Base-by-base conservation (phyloP, 30 jellyfish, hydroid and myxozoan species). In the Hydractinia symbiolongicarpus region DNA sequence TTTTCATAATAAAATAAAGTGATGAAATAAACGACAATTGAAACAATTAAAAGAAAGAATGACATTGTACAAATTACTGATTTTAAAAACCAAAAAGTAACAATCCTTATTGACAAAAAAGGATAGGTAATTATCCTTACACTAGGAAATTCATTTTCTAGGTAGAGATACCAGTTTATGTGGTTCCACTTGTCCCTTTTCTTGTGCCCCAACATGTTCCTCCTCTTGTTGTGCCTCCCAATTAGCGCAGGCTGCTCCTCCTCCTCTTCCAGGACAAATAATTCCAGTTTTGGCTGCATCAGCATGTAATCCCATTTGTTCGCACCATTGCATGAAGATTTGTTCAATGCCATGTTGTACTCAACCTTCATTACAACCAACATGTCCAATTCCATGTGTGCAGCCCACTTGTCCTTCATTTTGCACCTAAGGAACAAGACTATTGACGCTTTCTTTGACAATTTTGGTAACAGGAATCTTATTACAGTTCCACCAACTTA, bases 251-350 rank as follows among this genome's bases (percentile, higher is more conserved):
- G 89, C 93, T 74, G 89, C 96, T 54, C 82, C 96, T 11, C 89
- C 93, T 53, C 87, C 93, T 54, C 88, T 86, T 8, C 91, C 91
- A 5, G 85, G 91, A 74, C 95, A 90, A 50, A 90, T 90, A 50
- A 82, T 83, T 44, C 96, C 96, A 17, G 93, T 94, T 72, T 94
- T 90, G 72, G 95, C 93, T 56, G 93, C 94, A 83, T 85, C 96
- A 77, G 93, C 96, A 82, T 90, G 97, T 87, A 93, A 93, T 84
- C 97, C 97, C 54, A 85, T 90, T 89, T 90, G 97, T 77, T 90
- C 74, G 13, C 95, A 79, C 77, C 96, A 88, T 60, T 88, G 96
- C 82, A 88, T 88, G 95, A 88, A 88, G 77, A 88, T 83, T 81
- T 81, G 92, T 79, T 89, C 95, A 61, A 84, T 84, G 93, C 66